Base-by-base conservation (phyloP, 2,888 invertebrate species). In the Nomada ferruginata region DNA sequence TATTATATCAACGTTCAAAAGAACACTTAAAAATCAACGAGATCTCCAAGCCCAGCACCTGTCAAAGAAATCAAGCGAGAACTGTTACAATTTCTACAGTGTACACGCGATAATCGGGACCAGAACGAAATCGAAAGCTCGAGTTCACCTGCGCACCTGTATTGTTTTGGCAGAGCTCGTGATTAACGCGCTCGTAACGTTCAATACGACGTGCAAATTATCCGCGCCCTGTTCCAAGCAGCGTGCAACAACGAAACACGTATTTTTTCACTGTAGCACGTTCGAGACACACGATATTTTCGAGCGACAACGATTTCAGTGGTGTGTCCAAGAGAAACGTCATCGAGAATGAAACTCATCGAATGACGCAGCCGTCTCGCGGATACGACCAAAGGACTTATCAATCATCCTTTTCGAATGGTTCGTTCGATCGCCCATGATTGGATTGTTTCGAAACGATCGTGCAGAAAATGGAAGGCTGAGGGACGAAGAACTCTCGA, bases 401-500 rank as follows among this genome's bases (percentile, higher is more conserved):
- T 81, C 81, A 60, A 79, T 82, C 81, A 79, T 79, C 65, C 71
- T 74, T 73, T 78, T 74, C 73, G 73, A 65, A 69, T 47, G 65
- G 52, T 52, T 15, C 65, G 72, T n/a, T 79, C 69, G 26, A 79
- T 79, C 74, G 65, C 15, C 23, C 44, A 64, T 75, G 81, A 82
- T 82, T 82, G 81, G 69, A 74, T 79, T 55, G 65, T 82, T 82
- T 79, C 81, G 81, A 73, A 74, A 82, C 70, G 73, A 81, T 81
- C 78, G 63, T 42, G 36, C 59, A 47, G 47, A 47, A 52, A 79
- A 69, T 79, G 65, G 64, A 69, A 50, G 66, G 69, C 68, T 47
- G 64, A n/a, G 55, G 3, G 20, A 55, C 55, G 23, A 23, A 15
- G 26, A 44, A 23, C 23, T 42, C 63, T 26, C n/a, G 47, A 29